Evolutionary conservation across 2,797 vertebrate genomes (phyloP), one percentile per base, ranked within the genome.

Genomic region (Oreochromis grahami): DNA sequence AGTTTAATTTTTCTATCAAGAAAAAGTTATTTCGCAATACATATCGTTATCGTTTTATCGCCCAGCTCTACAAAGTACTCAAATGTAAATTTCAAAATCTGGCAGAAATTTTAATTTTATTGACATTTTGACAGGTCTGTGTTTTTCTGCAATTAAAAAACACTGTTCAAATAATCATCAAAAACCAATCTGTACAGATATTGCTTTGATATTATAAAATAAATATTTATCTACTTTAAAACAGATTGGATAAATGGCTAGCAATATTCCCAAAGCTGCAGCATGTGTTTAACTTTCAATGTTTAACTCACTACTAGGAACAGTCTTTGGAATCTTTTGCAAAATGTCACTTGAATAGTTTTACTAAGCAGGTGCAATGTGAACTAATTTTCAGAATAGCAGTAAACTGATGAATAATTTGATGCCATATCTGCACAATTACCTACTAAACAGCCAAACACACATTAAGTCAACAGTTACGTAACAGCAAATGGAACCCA

Each of bases 341-440:
- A 45, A 45, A 17, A 5, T 11, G 65, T 72, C 41, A 72, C 41
- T 17, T 11, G 14, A 45, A 72, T 17, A 0, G 65, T 72, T 15
- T 43, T 70, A 70, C 38, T 24, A 45, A 72, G 14, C 38, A 45
- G 21, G 21, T 52, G n/a, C n/a, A 53, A 11, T 12, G 51, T 45
- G 38, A 45, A 29, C 21, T 3, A 11, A 45, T 29, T 70, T 26
- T 45, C 6, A 72, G 65, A 72, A 45, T 29, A 48, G 14, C 65
- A 48, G 24, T 48, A 45, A 17, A 70, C 4, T 45, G 65, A 45
- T 70, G 38, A 70, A 29, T 26, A 70, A 70, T 29, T 45, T 45
- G 41, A 83, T 48, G 50, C 56, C 81, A 78, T 79, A 77, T 81
- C 86, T 68, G 76, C 48, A 86, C 68, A 80, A 70, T 34, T 26